phyloP scores from a whole-genome alignment of 2,888 invertebrate species.

The Myathropa florea region DNA sequence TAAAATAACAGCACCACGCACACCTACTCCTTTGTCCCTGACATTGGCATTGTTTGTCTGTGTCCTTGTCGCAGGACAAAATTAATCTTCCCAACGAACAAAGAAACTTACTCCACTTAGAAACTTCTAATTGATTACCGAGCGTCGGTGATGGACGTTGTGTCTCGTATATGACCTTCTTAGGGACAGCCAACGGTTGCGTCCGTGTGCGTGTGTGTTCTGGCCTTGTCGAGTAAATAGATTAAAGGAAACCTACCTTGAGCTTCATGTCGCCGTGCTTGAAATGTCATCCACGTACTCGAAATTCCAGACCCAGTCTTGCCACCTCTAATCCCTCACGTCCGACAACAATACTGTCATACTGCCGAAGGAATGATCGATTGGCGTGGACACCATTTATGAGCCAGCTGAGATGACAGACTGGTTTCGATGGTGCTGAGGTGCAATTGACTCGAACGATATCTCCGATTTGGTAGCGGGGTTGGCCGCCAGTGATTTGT shows the following conservation, averaged over 20 bases:
- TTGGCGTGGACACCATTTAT: conserved; percentile 91
- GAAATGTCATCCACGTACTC: conserved; percentile 90
- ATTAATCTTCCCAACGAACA: conserved; percentile 35
- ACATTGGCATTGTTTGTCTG: too few species aligned
- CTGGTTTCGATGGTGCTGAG: conserved; percentile 90
- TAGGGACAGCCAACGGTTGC: neutral
- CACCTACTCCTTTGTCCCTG: neutral
- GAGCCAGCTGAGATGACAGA: conserved; percentile 92
- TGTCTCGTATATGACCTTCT: neutral
- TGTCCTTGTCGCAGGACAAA: conserved; percentile 1
- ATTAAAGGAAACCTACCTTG: conserved; percentile 82
- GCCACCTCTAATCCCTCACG: conserved; percentile 88
- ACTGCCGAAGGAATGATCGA: conserved; percentile 81
- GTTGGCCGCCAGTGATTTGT: conserved; percentile 89
- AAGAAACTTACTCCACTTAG: conserved; percentile 45
- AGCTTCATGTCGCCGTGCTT: conserved; percentile 92
- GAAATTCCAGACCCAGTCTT: conserved; percentile 89
- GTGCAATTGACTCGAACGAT: conserved; percentile 92
- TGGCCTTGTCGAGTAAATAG: neutral
- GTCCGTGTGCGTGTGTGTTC: neutral
- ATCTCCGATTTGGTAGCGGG: conserved; percentile 91
- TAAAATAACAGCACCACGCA: conserved; percentile 29
- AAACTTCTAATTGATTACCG: conserved; percentile 60
- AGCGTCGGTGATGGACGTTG: neutral
- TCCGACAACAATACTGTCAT: conserved; percentile 82